These are phyloP conservation scores for Mimas tiliae DNA, from an alignment of 2,888 invertebrate species.

Conservation along the genomic window DNA sequence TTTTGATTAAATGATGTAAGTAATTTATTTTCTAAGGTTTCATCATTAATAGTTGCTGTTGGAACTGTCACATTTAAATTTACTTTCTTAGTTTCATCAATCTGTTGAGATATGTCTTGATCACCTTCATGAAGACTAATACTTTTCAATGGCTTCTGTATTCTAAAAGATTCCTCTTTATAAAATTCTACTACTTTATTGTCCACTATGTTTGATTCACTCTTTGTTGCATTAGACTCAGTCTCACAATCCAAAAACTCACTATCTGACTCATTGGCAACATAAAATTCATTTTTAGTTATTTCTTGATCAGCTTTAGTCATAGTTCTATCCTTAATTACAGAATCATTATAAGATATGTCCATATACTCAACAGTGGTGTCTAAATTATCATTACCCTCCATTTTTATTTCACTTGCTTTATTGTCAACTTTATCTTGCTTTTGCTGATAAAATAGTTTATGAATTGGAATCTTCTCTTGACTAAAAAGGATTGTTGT, in stretches of 20 bases:
- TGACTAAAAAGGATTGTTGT: constrained; percentile 69
- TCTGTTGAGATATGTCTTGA: neutral
- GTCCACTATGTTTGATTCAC: constrained; percentile 44
- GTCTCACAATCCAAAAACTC: constrained; percentile 79
- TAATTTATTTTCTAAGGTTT: neutral
- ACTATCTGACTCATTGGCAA: constrained; percentile 63
- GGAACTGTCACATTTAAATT: neutral
- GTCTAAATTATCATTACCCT: constrained; percentile 44
- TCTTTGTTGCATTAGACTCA: constrained; percentile 43
- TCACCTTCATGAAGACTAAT: neutral
- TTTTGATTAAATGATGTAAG: neutral
- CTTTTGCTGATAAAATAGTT: constrained; percentile 55
- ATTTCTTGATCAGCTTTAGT: constrained; percentile 40
- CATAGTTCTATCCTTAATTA: constrained; percentile 52
- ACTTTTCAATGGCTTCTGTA: neutral
- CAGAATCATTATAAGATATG: constrained; percentile 63
- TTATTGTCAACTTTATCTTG: constrained; percentile 30
- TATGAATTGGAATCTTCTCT: constrained; percentile 73
- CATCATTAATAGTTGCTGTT: neutral
- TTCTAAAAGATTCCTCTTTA: constrained; percentile 30
- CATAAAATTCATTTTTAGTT: constrained; percentile 38
- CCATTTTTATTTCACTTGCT: constrained; percentile 26
- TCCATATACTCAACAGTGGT: constrained; percentile 71
- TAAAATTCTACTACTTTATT: constrained; percentile 17
- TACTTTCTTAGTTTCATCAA: neutral